Evolutionary conservation across 2,113 vertebrate genomes (phyloP).

Genomic region (Galeopterus variegatus): DNA sequence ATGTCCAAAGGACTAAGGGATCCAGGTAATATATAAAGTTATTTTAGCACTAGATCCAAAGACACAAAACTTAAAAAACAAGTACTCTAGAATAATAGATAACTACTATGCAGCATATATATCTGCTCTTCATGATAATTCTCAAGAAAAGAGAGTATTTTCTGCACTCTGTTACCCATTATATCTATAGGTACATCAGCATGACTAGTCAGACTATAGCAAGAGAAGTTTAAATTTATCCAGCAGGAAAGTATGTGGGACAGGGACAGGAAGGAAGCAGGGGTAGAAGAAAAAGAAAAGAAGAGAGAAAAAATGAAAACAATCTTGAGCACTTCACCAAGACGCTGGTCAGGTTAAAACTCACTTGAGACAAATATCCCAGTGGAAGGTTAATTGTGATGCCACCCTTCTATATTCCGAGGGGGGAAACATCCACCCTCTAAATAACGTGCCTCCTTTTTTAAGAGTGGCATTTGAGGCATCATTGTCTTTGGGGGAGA

Average conservation of each 20-base stretch:
- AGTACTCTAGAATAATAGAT: background rate
- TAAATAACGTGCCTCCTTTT: background rate
- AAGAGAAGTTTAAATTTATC: background rate
- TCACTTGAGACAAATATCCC: background rate
- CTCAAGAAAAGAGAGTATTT: background rate
- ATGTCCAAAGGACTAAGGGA: background rate
- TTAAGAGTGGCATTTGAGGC: background rate
- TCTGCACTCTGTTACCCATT: background rate
- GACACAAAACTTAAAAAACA: background rate
- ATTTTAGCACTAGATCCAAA: background rate
- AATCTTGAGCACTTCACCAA: background rate
- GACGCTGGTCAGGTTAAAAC: background rate
- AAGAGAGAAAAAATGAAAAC: conserved; percentile 62
- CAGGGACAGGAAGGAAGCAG: background rate
- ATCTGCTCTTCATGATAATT: background rate
- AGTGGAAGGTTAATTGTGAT: background rate
- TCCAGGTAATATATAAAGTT: background rate
- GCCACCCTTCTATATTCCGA: background rate
- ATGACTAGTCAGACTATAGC: background rate
- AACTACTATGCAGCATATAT: background rate
- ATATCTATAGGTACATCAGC: background rate
- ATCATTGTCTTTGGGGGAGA: background rate
- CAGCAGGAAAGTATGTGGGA: background rate
- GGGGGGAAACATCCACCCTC: background rate
- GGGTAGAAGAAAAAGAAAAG: background rate